A percentile compares a stretch with the other conserved stretches of the same genome.
phyloP scores from a whole-genome alignment of 53 echinoderm and acorn worm genomes.

The Holothuria leucospilota region DNA sequence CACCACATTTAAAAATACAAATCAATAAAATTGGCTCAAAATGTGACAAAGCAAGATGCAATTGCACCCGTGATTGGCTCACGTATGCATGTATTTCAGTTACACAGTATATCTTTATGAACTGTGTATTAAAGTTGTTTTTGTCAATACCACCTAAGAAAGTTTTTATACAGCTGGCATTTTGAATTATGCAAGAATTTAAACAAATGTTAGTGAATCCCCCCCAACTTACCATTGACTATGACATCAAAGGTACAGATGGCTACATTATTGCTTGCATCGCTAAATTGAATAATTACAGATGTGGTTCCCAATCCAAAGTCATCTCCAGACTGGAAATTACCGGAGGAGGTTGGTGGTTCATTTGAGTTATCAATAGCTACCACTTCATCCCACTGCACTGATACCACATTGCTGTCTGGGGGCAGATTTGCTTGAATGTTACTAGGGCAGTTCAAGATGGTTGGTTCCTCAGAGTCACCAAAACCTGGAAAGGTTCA shows the following conservation, averaged over 20 bases:
- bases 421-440: not conserved
- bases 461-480: not conserved
- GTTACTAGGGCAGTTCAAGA: conserved; percentile 17
- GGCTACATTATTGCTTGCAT: conserved; percentile 28
- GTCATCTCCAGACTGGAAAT: conserved; percentile 17
- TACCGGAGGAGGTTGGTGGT: not conserved
- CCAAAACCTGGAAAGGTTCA: not conserved
- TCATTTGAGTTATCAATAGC: not conserved
- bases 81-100: no score
- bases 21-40: no score
- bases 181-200: no score
- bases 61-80: no score
- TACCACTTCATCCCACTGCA: not conserved
- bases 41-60: no score
- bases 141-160: no score
- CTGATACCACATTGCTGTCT: not conserved
- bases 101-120: no score
- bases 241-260: conserved; percentile 32
- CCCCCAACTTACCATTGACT: conserved; percentile 37
- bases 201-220: no score
- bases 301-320: conserved; percentile 32
- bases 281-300: conserved; percentile 17
- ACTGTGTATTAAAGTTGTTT: no score
- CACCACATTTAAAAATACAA: no score
- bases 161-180: no score